Evolutionary conservation across 2,888 invertebrate genomes (phyloP).

Genomic region (Lycocerus yunnanus): DNA sequence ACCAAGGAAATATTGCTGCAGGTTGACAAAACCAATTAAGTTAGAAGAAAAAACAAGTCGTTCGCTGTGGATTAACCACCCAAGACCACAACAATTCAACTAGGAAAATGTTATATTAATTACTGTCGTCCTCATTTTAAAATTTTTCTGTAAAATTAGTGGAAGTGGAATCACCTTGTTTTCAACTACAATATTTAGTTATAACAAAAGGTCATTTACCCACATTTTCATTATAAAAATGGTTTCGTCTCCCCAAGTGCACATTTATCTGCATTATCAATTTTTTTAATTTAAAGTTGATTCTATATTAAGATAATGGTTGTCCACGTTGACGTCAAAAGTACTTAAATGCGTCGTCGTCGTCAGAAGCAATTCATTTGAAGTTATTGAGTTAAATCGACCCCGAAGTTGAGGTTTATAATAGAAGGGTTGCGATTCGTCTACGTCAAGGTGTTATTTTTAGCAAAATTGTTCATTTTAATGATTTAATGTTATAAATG

Average conservation of each 20-base stretch:
- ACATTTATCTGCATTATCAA: not conserved
- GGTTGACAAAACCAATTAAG: not conserved
- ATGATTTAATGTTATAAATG: not conserved
- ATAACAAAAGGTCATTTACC: not conserved
- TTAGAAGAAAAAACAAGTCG: not conserved
- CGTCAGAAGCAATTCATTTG: conserved; percentile 2
- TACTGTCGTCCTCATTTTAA: not conserved
- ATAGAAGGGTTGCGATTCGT: not conserved
- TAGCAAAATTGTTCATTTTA: not conserved
- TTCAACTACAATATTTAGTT: not conserved
- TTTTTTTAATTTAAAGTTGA: conserved; percentile 1
- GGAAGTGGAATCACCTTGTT: not conserved
- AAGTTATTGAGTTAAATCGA: not conserved
- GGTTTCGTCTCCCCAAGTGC: not conserved
- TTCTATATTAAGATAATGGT: not conserved
- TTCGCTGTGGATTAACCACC: not conserved
- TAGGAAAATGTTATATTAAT: not conserved
- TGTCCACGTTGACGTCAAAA: not conserved
- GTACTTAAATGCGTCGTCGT: not conserved
- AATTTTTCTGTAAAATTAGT: not conserved
- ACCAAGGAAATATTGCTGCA: not conserved
- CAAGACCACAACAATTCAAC: not conserved
- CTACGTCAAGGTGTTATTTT: not conserved
- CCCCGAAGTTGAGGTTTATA: not conserved
- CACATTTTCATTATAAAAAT: not conserved